A percentile compares a stretch with the other conserved stretches of the same genome.
Evolutionary conservation across 2,797 vertebrate species (phyloP).

Genomic region (Alfaro cultratus): DNA sequence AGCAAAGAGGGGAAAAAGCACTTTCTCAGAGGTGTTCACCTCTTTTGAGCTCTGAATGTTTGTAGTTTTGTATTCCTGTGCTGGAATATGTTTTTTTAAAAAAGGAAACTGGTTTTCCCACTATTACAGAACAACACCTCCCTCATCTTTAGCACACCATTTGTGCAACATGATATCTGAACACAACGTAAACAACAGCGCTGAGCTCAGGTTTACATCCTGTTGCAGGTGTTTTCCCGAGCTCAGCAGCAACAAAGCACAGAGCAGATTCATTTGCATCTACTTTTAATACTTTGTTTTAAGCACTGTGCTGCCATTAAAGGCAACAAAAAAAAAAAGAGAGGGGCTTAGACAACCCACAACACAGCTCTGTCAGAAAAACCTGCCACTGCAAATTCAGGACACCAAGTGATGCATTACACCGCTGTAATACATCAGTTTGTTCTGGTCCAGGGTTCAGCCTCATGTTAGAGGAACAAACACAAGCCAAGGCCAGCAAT

Average conservation of each 20-base stretch:
- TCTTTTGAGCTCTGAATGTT: background rate
- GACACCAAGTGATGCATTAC: constrained; percentile 4
- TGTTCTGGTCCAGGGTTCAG: constrained; percentile 28
- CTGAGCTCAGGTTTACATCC: constrained; percentile 41
- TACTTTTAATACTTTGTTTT: constrained; percentile 51
- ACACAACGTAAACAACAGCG: constrained; percentile 31
- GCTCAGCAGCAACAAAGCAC: constrained; percentile 23
- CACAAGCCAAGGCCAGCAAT: constrained; percentile 67
- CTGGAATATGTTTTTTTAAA: background rate
- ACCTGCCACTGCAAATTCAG: background rate
- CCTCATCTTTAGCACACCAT: background rate
- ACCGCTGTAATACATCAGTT: background rate
- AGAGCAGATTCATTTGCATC: constrained; percentile 66
- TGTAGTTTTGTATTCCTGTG: background rate
- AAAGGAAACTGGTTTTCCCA: background rate
- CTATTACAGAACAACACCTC: background rate
- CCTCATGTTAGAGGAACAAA: constrained; percentile 62
- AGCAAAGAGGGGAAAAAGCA: background rate
- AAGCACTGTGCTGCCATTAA: constrained; percentile 22
- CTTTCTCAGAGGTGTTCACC: too few species aligned
- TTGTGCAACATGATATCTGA: constrained; percentile 8
- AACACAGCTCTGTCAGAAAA: constrained; percentile 7
- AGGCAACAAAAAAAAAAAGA: background rate
- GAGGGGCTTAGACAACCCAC: background rate
- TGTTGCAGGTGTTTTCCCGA: constrained; percentile 32